Evolutionary conservation across 2,888 invertebrate genomes (phyloP).

Genomic region (Zhuqinia jingwanae): DNA sequence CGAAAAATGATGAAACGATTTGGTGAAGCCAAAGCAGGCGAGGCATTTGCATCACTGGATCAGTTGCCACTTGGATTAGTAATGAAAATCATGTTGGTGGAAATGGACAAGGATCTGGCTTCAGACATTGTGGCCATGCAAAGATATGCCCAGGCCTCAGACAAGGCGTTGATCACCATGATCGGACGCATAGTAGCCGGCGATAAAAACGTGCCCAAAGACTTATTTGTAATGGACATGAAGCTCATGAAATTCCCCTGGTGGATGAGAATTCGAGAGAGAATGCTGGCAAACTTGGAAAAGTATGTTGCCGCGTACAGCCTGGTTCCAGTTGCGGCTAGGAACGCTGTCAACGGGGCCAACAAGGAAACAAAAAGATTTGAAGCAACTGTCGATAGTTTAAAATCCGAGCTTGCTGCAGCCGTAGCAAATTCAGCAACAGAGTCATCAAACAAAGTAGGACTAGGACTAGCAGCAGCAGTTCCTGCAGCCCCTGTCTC

Average conservation of each 20-base stretch:
- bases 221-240: slow-evolving; percentile 70
- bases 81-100: slow-evolving; percentile 69
- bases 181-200: slow-evolving; percentile 70
- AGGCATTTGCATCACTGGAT: slow-evolving; percentile 69
- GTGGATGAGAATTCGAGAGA: slow-evolving; percentile 71
- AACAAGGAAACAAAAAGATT: not conserved
- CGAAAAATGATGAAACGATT: slow-evolving; percentile 58
- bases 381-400: not conserved
- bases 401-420: slow-evolving; percentile 40
- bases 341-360: slow-evolving; percentile 49
- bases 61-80: slow-evolving; percentile 58
- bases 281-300: slow-evolving; percentile 71
- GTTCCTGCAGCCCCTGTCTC: not conserved
- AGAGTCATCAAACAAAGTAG: slow-evolving; percentile 22
- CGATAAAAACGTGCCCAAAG: slow-evolving; percentile 67
- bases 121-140: slow-evolving; percentile 73
- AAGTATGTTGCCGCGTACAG: slow-evolving; percentile 67
- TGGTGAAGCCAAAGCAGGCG: slow-evolving; percentile 63
- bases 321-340: slow-evolving; percentile 55
- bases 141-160: slow-evolving; percentile 66
- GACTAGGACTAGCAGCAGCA: slow-evolving; percentile 14
- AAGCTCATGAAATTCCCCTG: slow-evolving; percentile 71
- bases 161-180: slow-evolving; percentile 59
- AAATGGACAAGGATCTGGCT: slow-evolving; percentile 67
- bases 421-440: slow-evolving; percentile 63